Evolutionary conservation across 2,888 invertebrate genomes (phyloP).

Genomic region (Sycophila texana): DNA sequence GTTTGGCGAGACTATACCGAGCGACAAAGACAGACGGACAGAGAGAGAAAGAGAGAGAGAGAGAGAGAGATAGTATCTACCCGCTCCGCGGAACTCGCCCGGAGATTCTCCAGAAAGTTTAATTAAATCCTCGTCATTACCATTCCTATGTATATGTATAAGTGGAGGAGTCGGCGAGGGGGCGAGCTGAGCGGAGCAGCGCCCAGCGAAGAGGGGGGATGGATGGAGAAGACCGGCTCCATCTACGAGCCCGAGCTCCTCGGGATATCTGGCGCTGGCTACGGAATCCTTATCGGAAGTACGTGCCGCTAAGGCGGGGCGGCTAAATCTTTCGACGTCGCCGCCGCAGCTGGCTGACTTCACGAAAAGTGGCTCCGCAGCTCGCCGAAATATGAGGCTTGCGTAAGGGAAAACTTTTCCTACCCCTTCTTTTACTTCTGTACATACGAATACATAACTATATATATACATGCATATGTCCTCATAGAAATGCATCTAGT

Average conservation of each 20-base stretch:
- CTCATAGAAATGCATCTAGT: too few species aligned
- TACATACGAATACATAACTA: too few species aligned
- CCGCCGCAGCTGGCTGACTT: not conserved
- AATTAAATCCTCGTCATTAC: conserved; percentile 51
- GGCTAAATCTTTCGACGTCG: conserved; percentile 26
- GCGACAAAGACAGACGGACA: too few species aligned
- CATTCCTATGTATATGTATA: conserved; percentile 39
- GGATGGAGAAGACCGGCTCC: not conserved
- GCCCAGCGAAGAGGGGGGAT: not conserved
- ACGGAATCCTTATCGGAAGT: conserved; percentile 34
- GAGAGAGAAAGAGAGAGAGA: not conserved
- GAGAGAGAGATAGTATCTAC: too few species aligned
- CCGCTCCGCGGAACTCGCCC: conserved; percentile 7
- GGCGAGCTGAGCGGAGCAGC: not conserved
- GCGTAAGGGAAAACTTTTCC: too few species aligned
- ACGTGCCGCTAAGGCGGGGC: conserved; percentile 7
- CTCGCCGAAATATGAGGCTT: too few species aligned
- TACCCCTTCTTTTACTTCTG: too few species aligned
- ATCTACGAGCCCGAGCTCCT: conserved; percentile 17
- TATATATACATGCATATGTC: too few species aligned
- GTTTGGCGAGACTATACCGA: conserved; percentile 14
- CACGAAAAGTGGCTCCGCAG: not conserved
- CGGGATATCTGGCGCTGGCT: conserved; percentile 5
- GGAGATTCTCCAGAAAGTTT: conserved; percentile 31
- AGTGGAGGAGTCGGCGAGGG: not conserved